Base-by-base conservation (phyloP, 2,113 vertebrate species). In the Zootoca vivipara region DNA sequence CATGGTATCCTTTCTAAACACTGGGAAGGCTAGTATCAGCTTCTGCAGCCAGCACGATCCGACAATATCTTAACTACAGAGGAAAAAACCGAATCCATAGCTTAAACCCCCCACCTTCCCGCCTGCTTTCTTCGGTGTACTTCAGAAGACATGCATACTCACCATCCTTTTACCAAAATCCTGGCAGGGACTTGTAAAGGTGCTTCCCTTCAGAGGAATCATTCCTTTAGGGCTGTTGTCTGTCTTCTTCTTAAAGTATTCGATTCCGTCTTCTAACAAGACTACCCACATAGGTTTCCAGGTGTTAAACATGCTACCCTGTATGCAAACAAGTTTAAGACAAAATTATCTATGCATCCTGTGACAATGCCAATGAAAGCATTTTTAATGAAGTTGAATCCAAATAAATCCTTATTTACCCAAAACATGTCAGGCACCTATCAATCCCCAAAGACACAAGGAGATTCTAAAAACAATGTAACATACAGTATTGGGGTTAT, bases 281-380 rank as follows among this genome's bases (percentile, higher is more conserved):
- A 98, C 98, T 1, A 98, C 98, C 99, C 99, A 99, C 96, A 99
- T 96, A 0, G 97, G 97, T 84, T 98, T 99, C 99, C 99, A 99
- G 83, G 97, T 97, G 90, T 98, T 99, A 90, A 99, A 97, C 94
- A 99, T 78, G 0, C 97, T 98, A 4, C 98, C 98, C 98, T 99
- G 89, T 70, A 87, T 89, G 52, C 74, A 79, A 3, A 35, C 78
- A 82, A 87, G 74, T 40, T 35, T 42, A 67, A 79, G 58, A 15
- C 73, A 33, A 56, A 8, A 82, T 86, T 64, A 87, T 33, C 24
- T 28, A 33, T 3, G 12, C 5, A 33, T n/a, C 70, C 46, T 4
- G 7, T 0, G 12, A 87, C 46, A 24, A 81, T 40, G 28, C 22
- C 20, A 12, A 80, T 72, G n/a, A 24, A 73, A 33, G 1, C 18